Evolutionary conservation across 2,113 vertebrate species (phyloP).

Genomic region (Dolichotis patagonum): DNA sequence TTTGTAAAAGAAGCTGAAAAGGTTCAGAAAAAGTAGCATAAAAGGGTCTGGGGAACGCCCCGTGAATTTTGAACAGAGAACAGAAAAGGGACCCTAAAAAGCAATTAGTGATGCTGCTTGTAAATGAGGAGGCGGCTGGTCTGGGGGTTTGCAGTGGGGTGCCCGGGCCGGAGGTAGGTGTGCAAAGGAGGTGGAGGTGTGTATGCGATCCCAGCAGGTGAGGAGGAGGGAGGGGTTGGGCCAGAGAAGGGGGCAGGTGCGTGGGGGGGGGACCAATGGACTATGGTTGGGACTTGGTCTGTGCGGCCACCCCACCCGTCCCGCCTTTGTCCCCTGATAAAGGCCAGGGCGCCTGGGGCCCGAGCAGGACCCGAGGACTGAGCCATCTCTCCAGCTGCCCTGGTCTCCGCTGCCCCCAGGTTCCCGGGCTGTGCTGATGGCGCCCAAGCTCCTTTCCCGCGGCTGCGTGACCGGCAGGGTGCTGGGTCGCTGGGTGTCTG

Average conservation of each 20-base stretch:
- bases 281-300: fast-evolving
- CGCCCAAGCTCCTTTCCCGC: background rate
- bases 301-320: background rate
- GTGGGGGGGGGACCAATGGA: no score
- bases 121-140: slow-evolving; percentile 85
- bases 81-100: slow-evolving; percentile 89
- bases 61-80: slow-evolving; percentile 90
- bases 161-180: slow-evolving; percentile 81
- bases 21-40: slow-evolving; percentile 88
- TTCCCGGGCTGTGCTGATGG: background rate
- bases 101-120: slow-evolving; percentile 91
- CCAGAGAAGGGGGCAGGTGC: no score
- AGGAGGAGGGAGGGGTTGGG: background rate
- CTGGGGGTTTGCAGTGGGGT: slow-evolving; percentile 80
- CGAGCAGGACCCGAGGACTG: background rate
- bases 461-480: background rate
- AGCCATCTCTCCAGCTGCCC: background rate
- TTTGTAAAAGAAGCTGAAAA: slow-evolving; percentile 89
- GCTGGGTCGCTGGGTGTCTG: slow-evolving; percentile 39
- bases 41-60: slow-evolving; percentile 87
- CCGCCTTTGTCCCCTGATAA: background rate
- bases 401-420: background rate
- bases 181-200: slow-evolving; percentile 66
- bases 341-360: background rate
- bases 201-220: slow-evolving; percentile 42